Evolutionary conservation across 2,113 vertebrate genomes (phyloP), one percentile per base, ranked within the genome.

Genomic region (Bos indicus): DNA sequence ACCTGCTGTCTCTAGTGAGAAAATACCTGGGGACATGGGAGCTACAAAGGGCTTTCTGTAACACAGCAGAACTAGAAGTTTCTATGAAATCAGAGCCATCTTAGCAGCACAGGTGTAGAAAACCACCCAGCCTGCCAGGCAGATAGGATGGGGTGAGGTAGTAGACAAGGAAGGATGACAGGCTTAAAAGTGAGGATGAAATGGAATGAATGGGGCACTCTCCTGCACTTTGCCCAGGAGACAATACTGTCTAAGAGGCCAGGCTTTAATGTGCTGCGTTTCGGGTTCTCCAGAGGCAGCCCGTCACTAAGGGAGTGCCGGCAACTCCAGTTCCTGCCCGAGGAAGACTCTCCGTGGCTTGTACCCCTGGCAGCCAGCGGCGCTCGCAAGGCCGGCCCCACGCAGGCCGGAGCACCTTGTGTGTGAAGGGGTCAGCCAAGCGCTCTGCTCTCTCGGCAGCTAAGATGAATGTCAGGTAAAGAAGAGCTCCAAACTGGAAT

Each of bases 391-490:
- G 64, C 78, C 91, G 6, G 46, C 97, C 98, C 51, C 56, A 43
- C 5, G 96, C 98, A 12, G 98, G 74, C 12, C 99, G 64, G 92
- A 97, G 98, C 10, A 95, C 98, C 12, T 77, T 96, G 48, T 98
- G 98, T 86, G 98, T 94, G 52, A 99, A 97, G 1, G 91, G 97
- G 43, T 92, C 97, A 0, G 99, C 99, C 97, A 99, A 98, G 90
- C 99, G 98, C 11, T 98, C 98, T 0, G 96, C 99, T 6, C 94
- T 99, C 86, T 99, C 99, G 30, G 98, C 99, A 36, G 98, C 99
- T 87, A 99, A 99, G 98, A 99, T 99, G 98, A 99, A 99, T 0
- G 99, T 99, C 97, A 99, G 99, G 99, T 99, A 98, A 98, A 96
- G 64, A 83, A 16, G 60, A 26, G 30, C 95, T 96, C 14, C 7